A percentile compares a stretch with the other conserved stretches of the same genome.
Evolutionary conservation across 2,888 invertebrate species (phyloP).

Genomic region (Calliscelio sp.): DNA sequence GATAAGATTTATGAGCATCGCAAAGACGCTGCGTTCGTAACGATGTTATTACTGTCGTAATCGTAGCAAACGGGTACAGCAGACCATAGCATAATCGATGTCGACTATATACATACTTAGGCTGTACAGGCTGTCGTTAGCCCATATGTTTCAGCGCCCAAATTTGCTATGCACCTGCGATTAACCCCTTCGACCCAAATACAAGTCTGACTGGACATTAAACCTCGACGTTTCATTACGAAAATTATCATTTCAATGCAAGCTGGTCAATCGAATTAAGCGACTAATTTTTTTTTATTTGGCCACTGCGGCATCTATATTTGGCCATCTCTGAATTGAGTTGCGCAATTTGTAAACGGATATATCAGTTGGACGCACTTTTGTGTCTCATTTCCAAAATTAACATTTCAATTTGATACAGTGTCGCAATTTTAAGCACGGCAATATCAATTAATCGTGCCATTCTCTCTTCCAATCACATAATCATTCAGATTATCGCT

Average conservation of each 20-base stretch:
- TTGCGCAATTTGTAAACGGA: constrained; percentile 2
- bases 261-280: background rate
- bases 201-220: constrained; percentile 33
- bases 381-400: constrained; percentile 43
- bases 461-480: constrained; percentile 56
- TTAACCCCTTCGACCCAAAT: constrained; percentile 40
- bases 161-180: constrained; percentile 44
- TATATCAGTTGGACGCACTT: constrained; percentile 26
- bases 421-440: constrained; percentile 45
- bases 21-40: constrained; percentile 59
- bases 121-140: constrained; percentile 46
- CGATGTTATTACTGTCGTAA: constrained; percentile 62
- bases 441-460: constrained; percentile 55
- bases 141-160: constrained; percentile 43
- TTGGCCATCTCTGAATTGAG: constrained; percentile 9
- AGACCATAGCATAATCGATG: constrained; percentile 58
- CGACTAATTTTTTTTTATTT: constrained; percentile 17
- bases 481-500: constrained; percentile 70
- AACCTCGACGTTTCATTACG: constrained; percentile 39
- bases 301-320: background rate
- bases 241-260: constrained; percentile 24
- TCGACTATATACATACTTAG: constrained; percentile 43
- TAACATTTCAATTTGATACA: constrained; percentile 62
- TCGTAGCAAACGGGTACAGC: constrained; percentile 45
- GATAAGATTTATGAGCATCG: constrained; percentile 66